Evolutionary conservation across 2,888 invertebrate genomes (phyloP).

Genomic region (Microctonus hyperodae): DNA sequence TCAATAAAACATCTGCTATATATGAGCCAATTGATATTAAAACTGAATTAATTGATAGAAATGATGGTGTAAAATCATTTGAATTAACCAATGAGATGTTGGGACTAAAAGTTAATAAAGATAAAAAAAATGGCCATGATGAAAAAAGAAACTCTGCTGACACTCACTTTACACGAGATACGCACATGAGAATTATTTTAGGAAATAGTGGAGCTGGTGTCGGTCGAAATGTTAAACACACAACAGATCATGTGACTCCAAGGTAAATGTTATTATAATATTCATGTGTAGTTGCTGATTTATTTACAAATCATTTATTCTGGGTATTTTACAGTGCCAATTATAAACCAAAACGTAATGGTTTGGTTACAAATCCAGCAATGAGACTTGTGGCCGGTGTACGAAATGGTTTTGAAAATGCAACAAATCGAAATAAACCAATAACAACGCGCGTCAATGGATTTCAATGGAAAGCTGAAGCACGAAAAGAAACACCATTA

Average conservation of each 20-base stretch:
- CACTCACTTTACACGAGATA: constrained; percentile 87
- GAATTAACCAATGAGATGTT: constrained; percentile 61
- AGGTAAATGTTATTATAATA: constrained; percentile 44
- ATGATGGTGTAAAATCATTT: constrained; percentile 55
- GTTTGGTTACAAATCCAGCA: constrained; percentile 86
- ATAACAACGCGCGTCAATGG: constrained; percentile 69
- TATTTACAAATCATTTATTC: no score
- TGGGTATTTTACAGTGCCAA: constrained; percentile 51
- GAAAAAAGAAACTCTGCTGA: constrained; percentile 68
- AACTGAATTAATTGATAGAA: constrained; percentile 56
- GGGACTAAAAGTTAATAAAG: constrained; percentile 51
- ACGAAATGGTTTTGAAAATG: constrained; percentile 74
- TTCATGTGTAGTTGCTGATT: neutral
- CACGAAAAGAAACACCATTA: constrained; percentile 81
- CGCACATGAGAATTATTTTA: constrained; percentile 89
- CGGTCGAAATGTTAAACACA: constrained; percentile 58
- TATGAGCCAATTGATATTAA: constrained; percentile 62
- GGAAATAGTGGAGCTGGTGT: constrained; percentile 66
- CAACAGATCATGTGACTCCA: constrained; percentile 51
- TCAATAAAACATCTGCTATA: constrained; percentile 55
- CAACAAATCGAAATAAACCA: constrained; percentile 63
- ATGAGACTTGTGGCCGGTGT: constrained; percentile 82
- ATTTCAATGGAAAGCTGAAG: constrained; percentile 74
- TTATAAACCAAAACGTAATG: constrained; percentile 80
- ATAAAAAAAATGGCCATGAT: constrained; percentile 55